phyloP scores from a whole-genome alignment of 2,888 invertebrate species.

The Parascotia fuliginaria region DNA sequence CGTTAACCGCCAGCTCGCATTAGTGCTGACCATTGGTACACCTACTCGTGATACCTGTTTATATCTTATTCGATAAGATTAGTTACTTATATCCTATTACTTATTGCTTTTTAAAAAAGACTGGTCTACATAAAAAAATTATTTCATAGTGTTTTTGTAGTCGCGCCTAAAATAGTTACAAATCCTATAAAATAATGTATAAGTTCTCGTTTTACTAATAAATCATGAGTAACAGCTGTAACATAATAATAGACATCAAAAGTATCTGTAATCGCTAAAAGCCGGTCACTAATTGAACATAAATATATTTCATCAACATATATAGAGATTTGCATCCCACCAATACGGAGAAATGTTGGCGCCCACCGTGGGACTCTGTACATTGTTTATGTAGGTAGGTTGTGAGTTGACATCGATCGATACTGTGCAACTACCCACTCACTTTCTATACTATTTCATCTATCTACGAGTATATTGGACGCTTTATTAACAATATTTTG shows the following conservation, averaged over 20 bases:
- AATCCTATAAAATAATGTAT: too few relatives aligned
- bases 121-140: too few relatives aligned
- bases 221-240: too few relatives aligned
- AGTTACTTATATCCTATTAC: not conserved
- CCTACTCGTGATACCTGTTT: not conserved
- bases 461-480: too few relatives aligned
- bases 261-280: too few relatives aligned
- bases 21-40: constrained; percentile 27
- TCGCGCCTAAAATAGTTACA: too few relatives aligned
- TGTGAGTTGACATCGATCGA: constrained; percentile 24
- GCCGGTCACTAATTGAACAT: too few relatives aligned
- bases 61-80: not conserved
- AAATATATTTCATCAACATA: not conserved
- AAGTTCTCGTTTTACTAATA: too few relatives aligned
- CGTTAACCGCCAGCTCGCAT: constrained; percentile 30
- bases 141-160: too few relatives aligned
- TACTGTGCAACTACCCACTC: constrained; percentile 14
- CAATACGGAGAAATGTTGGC: constrained; percentile 8
- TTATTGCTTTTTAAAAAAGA: too few relatives aligned
- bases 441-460: not conserved
- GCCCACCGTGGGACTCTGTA: constrained; percentile 27
- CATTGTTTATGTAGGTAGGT: not conserved
- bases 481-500: too few relatives aligned
- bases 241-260: too few relatives aligned
- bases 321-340: not conserved